Percentiles rank a stretch among this genome's conserved stretches.
Conservation (phyloP, 2,888 invertebrate species). For the Cephonodes hylas region DNA sequence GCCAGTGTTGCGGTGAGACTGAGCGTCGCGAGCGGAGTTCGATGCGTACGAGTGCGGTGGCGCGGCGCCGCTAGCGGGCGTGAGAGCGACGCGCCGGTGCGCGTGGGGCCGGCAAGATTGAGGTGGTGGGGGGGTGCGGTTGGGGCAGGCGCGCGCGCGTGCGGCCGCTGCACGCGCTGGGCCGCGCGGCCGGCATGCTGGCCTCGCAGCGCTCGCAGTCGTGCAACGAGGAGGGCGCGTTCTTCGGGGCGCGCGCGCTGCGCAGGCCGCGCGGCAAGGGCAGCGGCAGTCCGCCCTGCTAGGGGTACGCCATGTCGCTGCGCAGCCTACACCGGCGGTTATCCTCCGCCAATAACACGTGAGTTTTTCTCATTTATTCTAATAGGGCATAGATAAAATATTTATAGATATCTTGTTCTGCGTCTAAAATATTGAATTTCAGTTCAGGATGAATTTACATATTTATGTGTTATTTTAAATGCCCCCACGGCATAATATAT, state of each 20-base stretch:
- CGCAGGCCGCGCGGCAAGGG: constrained; percentile 82
- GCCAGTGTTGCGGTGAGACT: constrained; percentile 14
- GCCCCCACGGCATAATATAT: no score
- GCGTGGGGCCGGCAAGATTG: constrained; percentile 68
- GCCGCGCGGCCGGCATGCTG: constrained; percentile 76
- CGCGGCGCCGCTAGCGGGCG: constrained; percentile 31
- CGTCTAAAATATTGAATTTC: no score
- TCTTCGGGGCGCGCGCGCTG: constrained; percentile 78
- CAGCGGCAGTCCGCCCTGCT: constrained; percentile 81
- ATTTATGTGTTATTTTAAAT: no score
- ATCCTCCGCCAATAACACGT: constrained; percentile 82
- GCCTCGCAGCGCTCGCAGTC: constrained; percentile 79
- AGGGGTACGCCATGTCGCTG: constrained; percentile 84
- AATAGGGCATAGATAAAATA: no score
- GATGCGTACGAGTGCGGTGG: constrained; percentile 35
- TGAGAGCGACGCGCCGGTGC: constrained; percentile 36
- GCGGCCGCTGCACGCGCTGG: constrained; percentile 74
- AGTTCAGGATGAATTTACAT: no score
- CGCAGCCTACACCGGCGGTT: constrained; percentile 84
- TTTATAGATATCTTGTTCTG: no score
- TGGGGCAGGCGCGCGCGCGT: constrained; percentile 79
- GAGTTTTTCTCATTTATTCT: constrained; percentile 44
- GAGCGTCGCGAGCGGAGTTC: constrained; percentile 22
- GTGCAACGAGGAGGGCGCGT: constrained; percentile 80
- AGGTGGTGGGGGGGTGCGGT: constrained; percentile 77